Conservation (phyloP, 2,113 vertebrate genomes). For the Origma solitaria region DNA sequence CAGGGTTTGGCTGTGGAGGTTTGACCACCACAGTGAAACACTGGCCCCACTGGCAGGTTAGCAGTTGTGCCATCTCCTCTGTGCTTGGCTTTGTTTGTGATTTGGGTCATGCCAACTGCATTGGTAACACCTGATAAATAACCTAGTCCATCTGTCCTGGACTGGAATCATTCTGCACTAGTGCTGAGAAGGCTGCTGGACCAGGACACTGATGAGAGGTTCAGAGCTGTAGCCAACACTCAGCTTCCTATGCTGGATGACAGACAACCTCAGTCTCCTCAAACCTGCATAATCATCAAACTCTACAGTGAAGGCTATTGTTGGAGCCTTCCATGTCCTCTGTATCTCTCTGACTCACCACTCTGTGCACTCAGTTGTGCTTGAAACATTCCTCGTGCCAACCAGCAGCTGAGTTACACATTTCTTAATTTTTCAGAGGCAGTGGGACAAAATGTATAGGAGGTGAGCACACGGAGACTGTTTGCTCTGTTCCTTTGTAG, state of each 20-base stretch:
- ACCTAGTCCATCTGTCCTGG: background rate
- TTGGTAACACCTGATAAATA: background rate
- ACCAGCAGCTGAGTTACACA: background rate
- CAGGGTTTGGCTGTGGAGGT: background rate
- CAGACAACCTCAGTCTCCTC: background rate
- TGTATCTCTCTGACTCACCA: background rate
- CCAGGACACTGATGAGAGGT: background rate
- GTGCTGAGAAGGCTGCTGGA: background rate
- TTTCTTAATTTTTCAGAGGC: background rate
- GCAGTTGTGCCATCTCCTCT: background rate
- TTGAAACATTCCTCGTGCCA: background rate
- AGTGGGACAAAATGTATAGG: rapidly evolving
- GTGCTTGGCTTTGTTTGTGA: background rate
- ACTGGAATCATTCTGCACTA: background rate
- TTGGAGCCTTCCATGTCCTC: background rate
- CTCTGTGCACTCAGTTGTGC: background rate
- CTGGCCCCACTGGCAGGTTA: background rate
- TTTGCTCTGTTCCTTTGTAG: background rate
- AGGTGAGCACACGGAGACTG: background rate
- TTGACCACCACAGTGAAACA: background rate
- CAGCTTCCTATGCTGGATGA: background rate
- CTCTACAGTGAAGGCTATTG: background rate
- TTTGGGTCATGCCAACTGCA: background rate
- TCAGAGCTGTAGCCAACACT: background rate
- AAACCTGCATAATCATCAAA: background rate